Evolutionary conservation across 2,797 vertebrate species (phyloP), one percentile per base, ranked within the genome.

Genomic region (Perodicticus potto): DNA sequence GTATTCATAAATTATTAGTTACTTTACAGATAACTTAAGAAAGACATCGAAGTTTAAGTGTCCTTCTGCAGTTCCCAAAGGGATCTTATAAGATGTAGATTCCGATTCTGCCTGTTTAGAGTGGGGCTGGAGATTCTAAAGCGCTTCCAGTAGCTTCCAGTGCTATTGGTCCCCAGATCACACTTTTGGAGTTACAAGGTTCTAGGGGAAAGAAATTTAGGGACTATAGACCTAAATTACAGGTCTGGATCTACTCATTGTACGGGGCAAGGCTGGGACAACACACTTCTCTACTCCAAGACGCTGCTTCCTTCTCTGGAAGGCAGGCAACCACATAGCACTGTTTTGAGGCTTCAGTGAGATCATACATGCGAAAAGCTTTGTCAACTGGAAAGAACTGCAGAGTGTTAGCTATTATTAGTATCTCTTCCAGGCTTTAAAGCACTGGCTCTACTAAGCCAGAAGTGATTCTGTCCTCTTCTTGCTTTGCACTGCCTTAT

Each of bases 391-490:
- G 70, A 16, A 93, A 91, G 43, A 45, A 0, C 3, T 6, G 37
- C 0, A 8, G 55, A 29, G 34, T 3, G 37, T 17, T n/a, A 78
- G 61, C 37, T 87, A 2, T 37, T 19, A 23, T 34, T 5, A 32
- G 34, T 1, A 1, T n/a, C 34, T 59, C 85, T 89, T 57, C 19
- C 19, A 3, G 16, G 23, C 43, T 89, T 32, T 25, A 81, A 70
- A 57, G 65, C 34, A 4, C 17, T 5, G 0, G n/a, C 20, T 53
- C 2, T 34, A 55, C 82, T 83, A 25, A 11, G 22, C 77, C 4
- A 6, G 65, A 98, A 96, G 93, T 2, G 59, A 86, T 96, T 97
- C 93, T 96, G 93, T 97, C 91, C 95, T 96, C 94, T 93, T 84
- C 96, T 95, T 91, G 95, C 97, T 97, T 83, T 91, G 87, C 93